phyloP scores from a whole-genome alignment of 2,797 vertebrate species.

The Micrastur ruficollis region DNA sequence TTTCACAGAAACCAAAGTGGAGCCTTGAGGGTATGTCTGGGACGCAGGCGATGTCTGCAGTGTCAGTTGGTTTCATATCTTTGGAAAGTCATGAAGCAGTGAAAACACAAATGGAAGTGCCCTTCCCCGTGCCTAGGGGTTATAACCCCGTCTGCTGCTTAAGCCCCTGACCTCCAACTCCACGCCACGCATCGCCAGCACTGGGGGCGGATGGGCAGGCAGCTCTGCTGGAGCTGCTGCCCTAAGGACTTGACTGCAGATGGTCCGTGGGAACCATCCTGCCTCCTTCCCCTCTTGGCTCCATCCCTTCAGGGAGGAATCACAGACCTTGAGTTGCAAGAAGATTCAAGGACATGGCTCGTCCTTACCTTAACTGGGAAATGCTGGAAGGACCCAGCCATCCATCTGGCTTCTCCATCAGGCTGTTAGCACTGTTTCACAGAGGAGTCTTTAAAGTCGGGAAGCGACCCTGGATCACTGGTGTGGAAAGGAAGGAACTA shows the following conservation, averaged over 20 bases:
- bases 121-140: not conserved
- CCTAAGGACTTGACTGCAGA: not conserved
- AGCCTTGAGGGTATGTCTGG: not conserved
- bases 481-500: not conserved
- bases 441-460: not conserved
- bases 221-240: not conserved
- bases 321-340: fast-evolving
- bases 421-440: not conserved
- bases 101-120: not conserved
- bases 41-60: fast-evolving
- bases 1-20: not conserved
- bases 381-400: not conserved
- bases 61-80: not conserved
- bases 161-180: not conserved
- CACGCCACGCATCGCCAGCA: fast-evolving
- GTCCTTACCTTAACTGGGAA: not conserved
- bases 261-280: not conserved
- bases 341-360: not conserved
- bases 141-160: not conserved
- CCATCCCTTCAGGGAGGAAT: not conserved
- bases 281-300: not conserved
- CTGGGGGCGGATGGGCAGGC: not conserved
- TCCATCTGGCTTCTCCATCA: not conserved
- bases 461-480: not conserved
- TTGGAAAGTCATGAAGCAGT: not conserved